These are phyloP conservation scores for Drosophila phalerata DNA, from an alignment of 2,888 invertebrate species.

Conservation along the genomic window DNA sequence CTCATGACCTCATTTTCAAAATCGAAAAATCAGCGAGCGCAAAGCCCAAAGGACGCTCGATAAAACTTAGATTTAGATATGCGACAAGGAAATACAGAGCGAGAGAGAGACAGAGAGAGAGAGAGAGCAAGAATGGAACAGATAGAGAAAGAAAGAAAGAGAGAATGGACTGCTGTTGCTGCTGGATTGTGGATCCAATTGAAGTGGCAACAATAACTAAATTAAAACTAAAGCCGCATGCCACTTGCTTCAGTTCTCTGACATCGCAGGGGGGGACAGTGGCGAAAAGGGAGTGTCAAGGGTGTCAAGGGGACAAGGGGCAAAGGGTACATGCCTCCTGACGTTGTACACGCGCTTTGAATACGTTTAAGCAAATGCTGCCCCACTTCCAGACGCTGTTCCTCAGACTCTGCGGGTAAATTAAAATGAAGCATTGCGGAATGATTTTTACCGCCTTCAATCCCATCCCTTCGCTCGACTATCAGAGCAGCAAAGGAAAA, in stretches of 20 bases:
- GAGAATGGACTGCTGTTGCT: slow-evolving; percentile 23
- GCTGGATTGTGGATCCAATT: slow-evolving; percentile 53
- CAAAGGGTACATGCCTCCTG: slow-evolving; percentile 25
- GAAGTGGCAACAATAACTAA: slow-evolving; percentile 77
- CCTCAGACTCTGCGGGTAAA: slow-evolving; percentile 50
- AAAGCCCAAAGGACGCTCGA: slow-evolving; percentile 77
- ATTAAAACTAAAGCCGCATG: slow-evolving; percentile 74
- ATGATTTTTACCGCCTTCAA: slow-evolving; percentile 55
- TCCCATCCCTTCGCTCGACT: slow-evolving; percentile 22
- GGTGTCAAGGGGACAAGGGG: neutral
- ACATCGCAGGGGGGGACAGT: neutral
- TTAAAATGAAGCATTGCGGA: slow-evolving; percentile 77
- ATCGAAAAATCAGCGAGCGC: slow-evolving; percentile 82
- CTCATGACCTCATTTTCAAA: slow-evolving; percentile 82
- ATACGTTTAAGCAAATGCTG: slow-evolving; percentile 69
- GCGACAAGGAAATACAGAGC: neutral
- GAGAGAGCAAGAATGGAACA: neutral
- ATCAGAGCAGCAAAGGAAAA: slow-evolving; percentile 11
- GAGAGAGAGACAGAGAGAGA: neutral
- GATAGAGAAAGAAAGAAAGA: slow-evolving; percentile 4
- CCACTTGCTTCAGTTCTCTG: slow-evolving; percentile 26
- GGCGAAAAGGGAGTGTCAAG: neutral
- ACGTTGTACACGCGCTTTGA: slow-evolving; percentile 73
- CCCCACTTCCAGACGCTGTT: slow-evolving; percentile 5
- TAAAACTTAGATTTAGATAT: slow-evolving; percentile 66